Percentiles rank a stretch among this genome's conserved stretches.
These are phyloP conservation scores for Seira ritae DNA, from an alignment of 2,888 invertebrate species.

Conservation along the genomic window DNA sequence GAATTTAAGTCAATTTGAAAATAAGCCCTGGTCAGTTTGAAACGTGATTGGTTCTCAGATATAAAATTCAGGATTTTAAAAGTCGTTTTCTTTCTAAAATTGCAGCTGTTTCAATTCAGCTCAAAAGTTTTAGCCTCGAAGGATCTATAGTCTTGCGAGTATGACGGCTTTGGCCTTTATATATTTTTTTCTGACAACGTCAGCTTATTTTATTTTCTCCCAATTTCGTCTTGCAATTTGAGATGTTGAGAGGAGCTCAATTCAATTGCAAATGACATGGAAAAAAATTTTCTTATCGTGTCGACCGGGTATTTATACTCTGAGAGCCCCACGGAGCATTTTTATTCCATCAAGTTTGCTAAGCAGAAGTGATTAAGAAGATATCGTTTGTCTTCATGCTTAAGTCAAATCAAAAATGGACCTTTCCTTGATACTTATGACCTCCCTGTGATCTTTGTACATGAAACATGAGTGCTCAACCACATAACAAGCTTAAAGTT, in stretches of 20 bases:
- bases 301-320: slow-evolving; percentile 52
- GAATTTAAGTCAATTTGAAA: no score
- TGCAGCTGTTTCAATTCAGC: no score
- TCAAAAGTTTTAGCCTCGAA: background rate
- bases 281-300: slow-evolving; percentile 56
- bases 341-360: background rate
- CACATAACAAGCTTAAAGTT: background rate
- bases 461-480: slow-evolving; percentile 5
- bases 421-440: slow-evolving; percentile 52
- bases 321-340: background rate
- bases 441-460: slow-evolving; percentile 51
- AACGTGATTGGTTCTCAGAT: no score
- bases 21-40: no score
- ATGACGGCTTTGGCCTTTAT: background rate
- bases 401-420: slow-evolving; percentile 3
- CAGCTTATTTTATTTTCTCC: slow-evolving; percentile 7
- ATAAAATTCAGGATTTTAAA: no score
- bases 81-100: no score
- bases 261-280: slow-evolving; percentile 50
- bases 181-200: background rate
- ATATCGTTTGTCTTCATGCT: background rate
- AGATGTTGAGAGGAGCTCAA: slow-evolving; percentile 44
- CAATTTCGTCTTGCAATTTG: slow-evolving; percentile 18
- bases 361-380: background rate
- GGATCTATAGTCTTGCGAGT: no score